These are phyloP conservation scores for Chrysolina americana DNA, from an alignment of 2,888 invertebrate genomes.

Conservation along the genomic window DNA sequence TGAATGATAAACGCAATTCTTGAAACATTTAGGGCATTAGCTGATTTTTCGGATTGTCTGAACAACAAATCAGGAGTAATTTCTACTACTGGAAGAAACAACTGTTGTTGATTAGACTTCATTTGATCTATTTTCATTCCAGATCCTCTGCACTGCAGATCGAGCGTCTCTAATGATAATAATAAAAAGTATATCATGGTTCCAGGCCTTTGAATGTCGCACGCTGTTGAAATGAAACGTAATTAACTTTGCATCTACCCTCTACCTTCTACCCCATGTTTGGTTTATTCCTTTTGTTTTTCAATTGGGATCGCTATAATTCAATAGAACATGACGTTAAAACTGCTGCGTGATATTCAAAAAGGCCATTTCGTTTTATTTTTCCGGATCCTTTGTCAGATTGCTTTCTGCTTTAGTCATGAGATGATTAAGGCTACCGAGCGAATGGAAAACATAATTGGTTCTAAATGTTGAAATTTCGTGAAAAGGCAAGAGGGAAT, in stretches of 20 bases:
- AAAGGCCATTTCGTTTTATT: conserved; percentile 5
- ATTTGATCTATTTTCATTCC: no score
- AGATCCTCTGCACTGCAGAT: no score
- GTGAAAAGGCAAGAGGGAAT: neutral
- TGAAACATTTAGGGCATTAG: neutral
- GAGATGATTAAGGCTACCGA: neutral
- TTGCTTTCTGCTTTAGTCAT: neutral
- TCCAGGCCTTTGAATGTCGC: neutral
- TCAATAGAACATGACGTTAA: neutral
- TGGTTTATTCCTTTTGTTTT: neutral
- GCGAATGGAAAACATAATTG: neutral
- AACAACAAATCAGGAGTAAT: no score
- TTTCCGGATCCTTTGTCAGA: neutral
- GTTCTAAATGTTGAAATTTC: neutral
- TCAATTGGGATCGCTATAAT: conserved; percentile 8
- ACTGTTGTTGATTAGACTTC: no score
- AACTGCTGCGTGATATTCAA: neutral
- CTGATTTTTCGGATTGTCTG: neutral
- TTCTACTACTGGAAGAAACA: no score
- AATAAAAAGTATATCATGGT: no score
- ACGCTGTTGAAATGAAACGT: neutral
- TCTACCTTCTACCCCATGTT: neutral
- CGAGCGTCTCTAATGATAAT: no score
- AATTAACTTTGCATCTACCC: neutral
- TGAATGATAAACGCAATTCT: neutral